Percentiles rank a stretch among this genome's conserved stretches.
Evolutionary conservation across 2,888 invertebrate species (phyloP).

Genomic region (Octonoba sinensis): DNA sequence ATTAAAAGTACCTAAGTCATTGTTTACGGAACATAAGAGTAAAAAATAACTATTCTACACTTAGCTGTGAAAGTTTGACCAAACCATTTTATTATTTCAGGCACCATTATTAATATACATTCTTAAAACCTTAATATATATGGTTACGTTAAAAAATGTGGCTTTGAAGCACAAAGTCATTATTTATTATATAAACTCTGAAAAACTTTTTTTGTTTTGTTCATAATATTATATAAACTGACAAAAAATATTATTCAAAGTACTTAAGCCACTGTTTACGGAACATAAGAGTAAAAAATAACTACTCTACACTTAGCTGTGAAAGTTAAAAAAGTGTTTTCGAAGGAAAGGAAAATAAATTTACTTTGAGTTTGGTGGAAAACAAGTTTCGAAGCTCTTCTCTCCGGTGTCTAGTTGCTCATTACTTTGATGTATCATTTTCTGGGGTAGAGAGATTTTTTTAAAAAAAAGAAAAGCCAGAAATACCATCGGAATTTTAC

Average conservation of each 20-base stretch:
- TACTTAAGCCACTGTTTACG: slow-evolving; percentile 14
- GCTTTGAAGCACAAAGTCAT: too few relatives aligned
- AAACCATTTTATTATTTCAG: too few relatives aligned
- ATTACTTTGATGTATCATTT: slow-evolving; percentile 62
- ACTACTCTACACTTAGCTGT: slow-evolving; percentile 11
- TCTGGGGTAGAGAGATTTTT: slow-evolving; percentile 31
- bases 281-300: slow-evolving; percentile 24
- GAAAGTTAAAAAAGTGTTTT: slow-evolving; percentile 4
- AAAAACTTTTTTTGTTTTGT: too few relatives aligned
- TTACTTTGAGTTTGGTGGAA: slow-evolving; percentile 31
- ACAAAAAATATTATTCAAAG: background rate
- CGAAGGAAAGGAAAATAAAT: slow-evolving; percentile 40
- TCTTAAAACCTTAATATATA: too few relatives aligned
- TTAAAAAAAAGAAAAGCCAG: too few relatives aligned
- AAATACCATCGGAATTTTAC: too few relatives aligned
- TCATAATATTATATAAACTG: too few relatives aligned
- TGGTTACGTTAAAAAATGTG: too few relatives aligned
- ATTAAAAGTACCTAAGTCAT: slow-evolving; percentile 10
- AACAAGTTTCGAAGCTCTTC: slow-evolving; percentile 51
- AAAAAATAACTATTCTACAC: slow-evolving; percentile 31
- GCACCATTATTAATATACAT: too few relatives aligned
- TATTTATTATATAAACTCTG: too few relatives aligned
- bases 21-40: slow-evolving; percentile 1
- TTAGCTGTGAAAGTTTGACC: background rate
- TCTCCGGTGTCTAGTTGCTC: slow-evolving; percentile 52